Evolutionary conservation across 2,113 vertebrate species (phyloP), one percentile per base, ranked within the genome.

Genomic region (Hyperopisus bebe): DNA sequence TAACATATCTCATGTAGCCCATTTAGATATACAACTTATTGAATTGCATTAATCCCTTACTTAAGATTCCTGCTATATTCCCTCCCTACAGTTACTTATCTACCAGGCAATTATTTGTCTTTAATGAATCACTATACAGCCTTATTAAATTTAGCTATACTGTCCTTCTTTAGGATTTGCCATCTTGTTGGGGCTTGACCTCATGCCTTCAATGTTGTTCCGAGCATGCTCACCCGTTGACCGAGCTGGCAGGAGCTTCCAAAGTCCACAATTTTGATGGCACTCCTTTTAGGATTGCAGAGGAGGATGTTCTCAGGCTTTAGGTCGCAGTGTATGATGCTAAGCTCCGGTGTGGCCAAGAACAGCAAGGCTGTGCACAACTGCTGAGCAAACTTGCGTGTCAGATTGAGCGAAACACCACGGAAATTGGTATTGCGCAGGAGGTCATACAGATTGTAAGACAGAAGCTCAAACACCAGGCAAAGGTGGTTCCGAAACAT

Each of bases 401-500:
- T 98, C 94, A 98, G 95, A 94, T 98, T 98, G 92, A 98, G 96
- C 0, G 98, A 98, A 84, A 98, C 98, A 0, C 98, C 98, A 0
- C 98, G 97, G 95, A 98, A 98, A 93, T 98, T 98, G 90, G 98
- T 98, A 95, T 98, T 98, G 91, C 98, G 96, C 91, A 98, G 95
- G 93, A 98, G 96, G 94, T 98, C 98, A 1, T 98, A 98, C 91
- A 98, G 96, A 95, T 98, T 98, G 96, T 98, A 98, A 94, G 97
- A 98, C 90, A 98, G 96, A 92, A 98, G 96, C 96, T 98, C 98
- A 90, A 98, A 98, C 92, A 98, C 98, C 97, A 98, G 96, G 96
- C 98, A 98, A 92, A 98, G 96, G 95, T 98, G 98, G 95, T 98
- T 98, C 93, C 98, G 97, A 96, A 98, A 98, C 97, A 98, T 98